Evolutionary conservation across 2,888 invertebrate genomes (phyloP), one percentile per base, ranked within the genome.

Genomic region (Beris chalybata): DNA sequence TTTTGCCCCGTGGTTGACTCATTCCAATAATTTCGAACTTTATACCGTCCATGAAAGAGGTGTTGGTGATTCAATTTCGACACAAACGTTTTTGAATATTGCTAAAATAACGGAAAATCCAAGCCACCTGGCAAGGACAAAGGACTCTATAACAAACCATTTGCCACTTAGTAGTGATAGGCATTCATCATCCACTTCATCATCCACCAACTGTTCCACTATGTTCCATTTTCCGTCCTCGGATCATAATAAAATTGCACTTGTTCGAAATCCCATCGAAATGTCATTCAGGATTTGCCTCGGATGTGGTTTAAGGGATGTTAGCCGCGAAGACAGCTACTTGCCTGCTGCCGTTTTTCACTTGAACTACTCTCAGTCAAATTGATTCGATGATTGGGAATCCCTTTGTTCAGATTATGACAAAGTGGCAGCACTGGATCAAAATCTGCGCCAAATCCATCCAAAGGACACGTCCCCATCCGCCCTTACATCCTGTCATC

Each of bases 251-350:
- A 44, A 44, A 38, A 61, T 52, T 65, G 56, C 65, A 65, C 65
- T 65, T 65, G 65, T 65, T 48, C 13, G 30, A 65, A 65, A 65
- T 65, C 65, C 55, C 48, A 55, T 38, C 30, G 31, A 63, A 70
- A 70, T 70, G 70, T 67, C 70, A 70, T 68, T 68, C 67, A 22
- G 22, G 22, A 1, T 22, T 22, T 22, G 22, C 22, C 1, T 22
- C 22, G 65, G 43, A 70, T 67, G 66, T 50, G 67, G 63, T 67
- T 69, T 67, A 65, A 58, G 43, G 56, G 48, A 52, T 64, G 50
- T 61, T 61, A 61, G 43, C 61, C 50, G 50, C 61, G 61, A 29
- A 38, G 61, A 38, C 22, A 15, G 32, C 22, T 47, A n/a, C 55
- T 15, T 38, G 55, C 61, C 32, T 38, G 9, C 15, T 52, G 61